Conservation (phyloP, 2,797 vertebrate genomes). For the Enteromius trimaculatus region DNA sequence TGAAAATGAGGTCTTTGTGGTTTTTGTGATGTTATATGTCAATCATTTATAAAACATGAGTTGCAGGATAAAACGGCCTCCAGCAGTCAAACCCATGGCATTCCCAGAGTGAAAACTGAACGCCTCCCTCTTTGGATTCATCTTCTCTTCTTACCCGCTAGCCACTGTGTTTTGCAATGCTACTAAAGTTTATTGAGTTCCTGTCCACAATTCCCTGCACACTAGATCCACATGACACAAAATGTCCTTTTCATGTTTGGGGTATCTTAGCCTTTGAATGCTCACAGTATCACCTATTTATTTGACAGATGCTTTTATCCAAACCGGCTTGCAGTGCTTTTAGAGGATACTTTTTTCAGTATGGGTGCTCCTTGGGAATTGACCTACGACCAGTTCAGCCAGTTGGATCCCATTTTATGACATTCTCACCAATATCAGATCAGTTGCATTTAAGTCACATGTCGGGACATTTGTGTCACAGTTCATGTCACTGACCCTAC, state of each 20-base stretch:
- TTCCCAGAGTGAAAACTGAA: slow-evolving; percentile 9
- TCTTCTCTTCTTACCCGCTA: slow-evolving; percentile 22
- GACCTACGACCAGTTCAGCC: background rate
- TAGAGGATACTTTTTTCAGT: background rate
- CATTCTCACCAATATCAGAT: background rate
- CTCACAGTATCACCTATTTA: background rate
- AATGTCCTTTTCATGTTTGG: slow-evolving; percentile 34
- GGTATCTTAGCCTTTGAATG: slow-evolving; percentile 13
- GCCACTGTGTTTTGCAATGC: slow-evolving; percentile 5
- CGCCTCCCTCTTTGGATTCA: slow-evolving; percentile 29
- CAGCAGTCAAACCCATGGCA: slow-evolving; percentile 23
- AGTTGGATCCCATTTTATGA: background rate
- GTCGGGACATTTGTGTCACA: background rate
- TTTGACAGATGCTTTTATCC: slow-evolving; percentile 12
- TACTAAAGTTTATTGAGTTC: slow-evolving; percentile 47
- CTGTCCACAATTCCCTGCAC: slow-evolving; percentile 40
- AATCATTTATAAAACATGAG: slow-evolving; percentile 40
- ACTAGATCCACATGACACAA: slow-evolving; percentile 36
- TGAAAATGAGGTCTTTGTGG: background rate
- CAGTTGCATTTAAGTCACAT: background rate
- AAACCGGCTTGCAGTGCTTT: slow-evolving; percentile 14
- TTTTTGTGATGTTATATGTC: background rate
- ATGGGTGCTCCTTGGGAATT: background rate
- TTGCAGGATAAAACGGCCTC: slow-evolving; percentile 14
- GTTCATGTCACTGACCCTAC: background rate